A percentile compares a stretch with the other conserved stretches of the same genome.
These are phyloP conservation scores for Notodonta dromedarius DNA, from an alignment of 2,888 invertebrate species.

Conservation along the genomic window DNA sequence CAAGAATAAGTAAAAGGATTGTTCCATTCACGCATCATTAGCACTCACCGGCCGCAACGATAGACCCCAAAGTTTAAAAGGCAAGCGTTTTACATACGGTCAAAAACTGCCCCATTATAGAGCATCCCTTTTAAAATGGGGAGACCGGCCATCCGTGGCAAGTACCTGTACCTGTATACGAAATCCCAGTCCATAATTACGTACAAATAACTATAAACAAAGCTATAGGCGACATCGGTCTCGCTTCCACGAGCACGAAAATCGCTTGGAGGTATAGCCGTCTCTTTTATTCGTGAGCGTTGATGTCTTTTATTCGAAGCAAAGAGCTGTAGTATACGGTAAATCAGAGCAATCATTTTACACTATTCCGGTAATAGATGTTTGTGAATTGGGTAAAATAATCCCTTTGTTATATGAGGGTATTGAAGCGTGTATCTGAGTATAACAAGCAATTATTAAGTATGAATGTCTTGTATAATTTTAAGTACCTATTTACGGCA, in stretches of 20 bases:
- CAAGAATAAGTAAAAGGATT: slow-evolving; percentile 55
- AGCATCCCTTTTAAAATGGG: slow-evolving; percentile 74
- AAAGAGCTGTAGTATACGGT: slow-evolving; percentile 54
- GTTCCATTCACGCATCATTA: slow-evolving; percentile 73
- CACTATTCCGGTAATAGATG: slow-evolving; percentile 1
- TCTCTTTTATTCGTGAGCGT: slow-evolving; percentile 68
- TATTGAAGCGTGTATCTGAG: neutral
- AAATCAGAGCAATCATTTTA: slow-evolving; percentile 31
- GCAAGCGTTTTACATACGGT: slow-evolving; percentile 55
- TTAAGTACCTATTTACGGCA: too few species aligned
- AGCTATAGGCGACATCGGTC: slow-evolving; percentile 64
- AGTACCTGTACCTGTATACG: slow-evolving; percentile 47
- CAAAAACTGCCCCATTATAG: slow-evolving; percentile 61
- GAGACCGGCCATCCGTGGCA: slow-evolving; percentile 75
- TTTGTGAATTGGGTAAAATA: neutral
- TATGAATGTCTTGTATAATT: too few species aligned
- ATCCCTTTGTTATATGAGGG: neutral
- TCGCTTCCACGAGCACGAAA: slow-evolving; percentile 61
- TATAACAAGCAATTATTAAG: neutral
- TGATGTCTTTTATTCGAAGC: slow-evolving; percentile 78
- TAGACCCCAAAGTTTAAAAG: slow-evolving; percentile 63
- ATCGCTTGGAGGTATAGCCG: slow-evolving; percentile 38
- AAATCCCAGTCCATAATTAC: slow-evolving; percentile 77
- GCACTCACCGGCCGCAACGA: slow-evolving; percentile 69
- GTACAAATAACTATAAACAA: slow-evolving; percentile 66